Percentiles rank a stretch among this genome's conserved stretches.
Evolutionary conservation across 2,888 invertebrate species (phyloP).

Genomic region (Athalia rosae): DNA sequence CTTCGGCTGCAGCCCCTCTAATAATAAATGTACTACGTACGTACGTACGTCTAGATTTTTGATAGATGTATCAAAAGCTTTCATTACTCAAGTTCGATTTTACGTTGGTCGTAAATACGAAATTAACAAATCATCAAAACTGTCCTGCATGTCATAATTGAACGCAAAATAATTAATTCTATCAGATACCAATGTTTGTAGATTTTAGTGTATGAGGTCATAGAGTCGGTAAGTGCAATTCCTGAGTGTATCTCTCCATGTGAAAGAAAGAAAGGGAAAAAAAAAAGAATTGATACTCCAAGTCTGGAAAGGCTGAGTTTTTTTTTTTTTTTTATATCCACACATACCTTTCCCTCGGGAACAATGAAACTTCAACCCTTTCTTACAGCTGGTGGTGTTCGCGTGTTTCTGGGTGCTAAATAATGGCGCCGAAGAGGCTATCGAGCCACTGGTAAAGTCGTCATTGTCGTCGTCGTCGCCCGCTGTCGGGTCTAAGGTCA

Average conservation of each 20-base stretch:
- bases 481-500: conserved; percentile 45
- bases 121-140: too few species aligned
- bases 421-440: conserved; percentile 53
- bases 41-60: too few species aligned
- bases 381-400: conserved; percentile 54
- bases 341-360: not conserved
- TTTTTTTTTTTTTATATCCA: not conserved
- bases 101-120: too few species aligned
- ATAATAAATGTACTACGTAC: too few species aligned
- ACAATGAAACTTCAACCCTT: not conserved
- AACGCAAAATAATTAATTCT: not conserved
- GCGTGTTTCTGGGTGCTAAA: conserved; percentile 54
- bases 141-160: too few species aligned
- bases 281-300: not conserved
- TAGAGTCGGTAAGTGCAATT: not conserved
- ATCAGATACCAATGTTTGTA: not conserved
- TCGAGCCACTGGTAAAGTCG: conserved; percentile 52
- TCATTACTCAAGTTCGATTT: too few species aligned
- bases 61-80: too few species aligned
- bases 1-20: too few species aligned
- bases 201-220: too few species aligned
- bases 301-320: not conserved
- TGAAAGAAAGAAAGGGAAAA: too few species aligned
- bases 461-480: conserved; percentile 49
- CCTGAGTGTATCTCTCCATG: not conserved